Conservation (phyloP, 2,113 vertebrate species). For the Dasypus novemcinctus region DNA sequence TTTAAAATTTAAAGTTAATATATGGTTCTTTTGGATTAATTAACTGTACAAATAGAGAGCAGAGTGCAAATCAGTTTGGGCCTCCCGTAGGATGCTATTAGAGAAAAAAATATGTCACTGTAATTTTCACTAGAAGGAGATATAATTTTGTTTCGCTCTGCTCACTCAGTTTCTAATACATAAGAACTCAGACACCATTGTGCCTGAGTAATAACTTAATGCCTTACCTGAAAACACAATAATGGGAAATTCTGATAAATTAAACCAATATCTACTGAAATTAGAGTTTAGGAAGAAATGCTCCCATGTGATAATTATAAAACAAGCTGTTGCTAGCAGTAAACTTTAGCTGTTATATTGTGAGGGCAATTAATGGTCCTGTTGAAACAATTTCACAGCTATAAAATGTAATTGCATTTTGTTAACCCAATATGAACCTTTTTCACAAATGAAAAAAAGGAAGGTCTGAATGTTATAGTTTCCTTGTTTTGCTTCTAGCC, state of each 20-base stretch:
- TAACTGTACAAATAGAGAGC: slow-evolving; percentile 63
- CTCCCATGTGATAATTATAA: slow-evolving; percentile 73
- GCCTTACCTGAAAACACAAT: slow-evolving; percentile 73
- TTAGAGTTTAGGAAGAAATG: slow-evolving; percentile 71
- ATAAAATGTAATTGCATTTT: slow-evolving; percentile 75
- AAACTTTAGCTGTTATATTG: slow-evolving; percentile 68
- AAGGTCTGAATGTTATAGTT: neutral
- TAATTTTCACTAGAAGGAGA: slow-evolving; percentile 70
- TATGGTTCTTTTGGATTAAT: slow-evolving; percentile 70
- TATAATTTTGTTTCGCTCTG: slow-evolving; percentile 68
- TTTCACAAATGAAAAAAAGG: slow-evolving; percentile 51
- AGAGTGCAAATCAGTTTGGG: slow-evolving; percentile 51
- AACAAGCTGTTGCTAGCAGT: slow-evolving; percentile 64
- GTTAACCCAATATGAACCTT: slow-evolving; percentile 57
- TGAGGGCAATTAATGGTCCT: slow-evolving; percentile 61
- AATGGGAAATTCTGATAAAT: slow-evolving; percentile 78
- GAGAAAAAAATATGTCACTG: slow-evolving; percentile 48
- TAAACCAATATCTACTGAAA: slow-evolving; percentile 78
- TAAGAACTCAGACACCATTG: slow-evolving; percentile 69
- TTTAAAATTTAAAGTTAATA: slow-evolving; percentile 66
- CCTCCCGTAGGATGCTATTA: slow-evolving; percentile 59
- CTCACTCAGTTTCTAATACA: slow-evolving; percentile 65
- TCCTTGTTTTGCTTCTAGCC: neutral
- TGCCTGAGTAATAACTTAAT: slow-evolving; percentile 75
- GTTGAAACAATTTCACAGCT: slow-evolving; percentile 65